Evolutionary conservation across 1,140 invertebrate species (phyloP).

Genomic region (Eufriesea mexicana): DNA sequence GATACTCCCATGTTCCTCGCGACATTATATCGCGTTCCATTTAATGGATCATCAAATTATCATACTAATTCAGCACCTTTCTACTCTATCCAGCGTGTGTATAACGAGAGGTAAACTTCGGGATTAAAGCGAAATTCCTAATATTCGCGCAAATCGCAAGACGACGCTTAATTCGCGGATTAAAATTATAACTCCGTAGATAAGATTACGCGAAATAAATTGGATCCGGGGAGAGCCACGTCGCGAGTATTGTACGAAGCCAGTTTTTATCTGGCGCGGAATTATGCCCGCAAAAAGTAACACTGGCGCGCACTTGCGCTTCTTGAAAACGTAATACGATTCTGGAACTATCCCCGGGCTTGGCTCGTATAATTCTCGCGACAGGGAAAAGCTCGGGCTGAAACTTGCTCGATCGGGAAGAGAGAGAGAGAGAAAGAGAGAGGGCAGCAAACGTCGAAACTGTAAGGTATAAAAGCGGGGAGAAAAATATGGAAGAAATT

Average conservation of each 20-base stretch:
- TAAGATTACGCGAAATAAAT: background rate
- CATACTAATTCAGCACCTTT: background rate
- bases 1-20: conserved; percentile 6
- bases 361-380: background rate
- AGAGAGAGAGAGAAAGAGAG: no score
- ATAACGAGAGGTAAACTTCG: background rate
- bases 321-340: background rate
- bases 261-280: background rate
- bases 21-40: background rate
- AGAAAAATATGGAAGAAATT: conserved; percentile 32
- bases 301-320: background rate
- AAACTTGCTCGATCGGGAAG: background rate
- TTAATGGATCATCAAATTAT: background rate
- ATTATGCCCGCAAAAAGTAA: background rate
- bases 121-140: background rate
- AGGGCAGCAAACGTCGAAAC: no score
- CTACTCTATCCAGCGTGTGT: background rate
- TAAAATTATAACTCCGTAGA: background rate
- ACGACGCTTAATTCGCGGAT: background rate
- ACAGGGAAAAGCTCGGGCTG: background rate
- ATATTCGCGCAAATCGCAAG: background rate
- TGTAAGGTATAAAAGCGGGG: background rate
- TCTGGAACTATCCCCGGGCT: background rate
- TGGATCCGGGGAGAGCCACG: background rate
- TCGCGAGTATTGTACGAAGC: background rate